Conservation (phyloP, 2,113 vertebrate genomes). For the Bujurquina vittata region DNA sequence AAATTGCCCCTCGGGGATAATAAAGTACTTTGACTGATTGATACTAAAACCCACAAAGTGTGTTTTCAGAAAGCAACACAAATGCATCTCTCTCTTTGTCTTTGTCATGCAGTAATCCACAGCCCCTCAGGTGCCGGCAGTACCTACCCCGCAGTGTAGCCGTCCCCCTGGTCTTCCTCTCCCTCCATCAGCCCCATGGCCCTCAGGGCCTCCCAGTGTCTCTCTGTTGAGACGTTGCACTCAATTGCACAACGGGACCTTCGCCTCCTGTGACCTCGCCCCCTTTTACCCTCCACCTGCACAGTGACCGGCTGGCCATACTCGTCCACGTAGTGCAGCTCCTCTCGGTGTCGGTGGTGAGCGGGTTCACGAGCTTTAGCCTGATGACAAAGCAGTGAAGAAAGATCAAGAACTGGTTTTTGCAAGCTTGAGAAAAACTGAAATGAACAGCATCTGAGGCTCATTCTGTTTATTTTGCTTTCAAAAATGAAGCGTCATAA, state of each 20-base stretch:
- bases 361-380: constrained; percentile 50
- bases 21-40: too few species aligned
- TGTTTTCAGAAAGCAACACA: background rate
- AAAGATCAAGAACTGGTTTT: background rate
- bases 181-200: constrained; percentile 71
- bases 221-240: constrained; percentile 49
- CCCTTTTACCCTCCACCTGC: constrained; percentile 60
- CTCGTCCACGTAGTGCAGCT: constrained; percentile 70
- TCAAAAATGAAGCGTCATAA: background rate
- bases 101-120: too few species aligned
- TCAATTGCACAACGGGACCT: constrained; percentile 34
- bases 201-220: constrained; percentile 72
- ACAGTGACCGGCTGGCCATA: constrained; percentile 69
- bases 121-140: background rate
- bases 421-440: rapidly evolving
- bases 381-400: background rate
- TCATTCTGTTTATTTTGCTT: background rate
- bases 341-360: constrained; percentile 51
- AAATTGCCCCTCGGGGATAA: too few species aligned
- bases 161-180: constrained; percentile 37
- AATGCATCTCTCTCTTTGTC: too few species aligned
- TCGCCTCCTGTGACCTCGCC: constrained; percentile 50
- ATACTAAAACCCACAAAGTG: background rate
- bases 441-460: background rate
- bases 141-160: constrained; percentile 59